Conservation (phyloP, 2,797 vertebrate species). For the Poeciliopsis presidionis region DNA sequence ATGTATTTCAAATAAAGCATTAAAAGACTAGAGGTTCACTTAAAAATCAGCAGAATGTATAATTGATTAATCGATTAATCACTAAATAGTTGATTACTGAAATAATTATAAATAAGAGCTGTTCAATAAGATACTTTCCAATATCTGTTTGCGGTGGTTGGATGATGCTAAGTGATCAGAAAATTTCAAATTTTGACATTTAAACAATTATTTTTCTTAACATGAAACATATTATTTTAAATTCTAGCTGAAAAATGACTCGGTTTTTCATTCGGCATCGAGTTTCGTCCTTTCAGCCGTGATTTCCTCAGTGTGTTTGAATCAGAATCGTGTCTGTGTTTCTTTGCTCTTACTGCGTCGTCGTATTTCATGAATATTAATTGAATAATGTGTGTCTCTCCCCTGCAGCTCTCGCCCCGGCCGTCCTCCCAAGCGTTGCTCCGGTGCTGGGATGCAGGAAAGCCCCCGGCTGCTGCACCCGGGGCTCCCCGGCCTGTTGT, state of each 20-base stretch:
- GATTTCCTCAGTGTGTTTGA: not conserved
- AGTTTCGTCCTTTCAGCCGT: not conserved
- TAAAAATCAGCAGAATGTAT: no score
- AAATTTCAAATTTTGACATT: not conserved
- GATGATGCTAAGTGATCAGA: not conserved
- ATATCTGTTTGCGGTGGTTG: not conserved
- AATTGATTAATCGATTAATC: no score
- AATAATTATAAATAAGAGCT: no score
- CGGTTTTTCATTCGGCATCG: not conserved
- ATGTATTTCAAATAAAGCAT: no score
- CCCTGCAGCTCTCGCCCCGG: slow-evolving; percentile 90
- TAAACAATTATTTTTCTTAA: not conserved
- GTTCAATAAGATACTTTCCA: not conserved
- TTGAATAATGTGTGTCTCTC: slow-evolving; percentile 9
- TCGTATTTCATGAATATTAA: slow-evolving; percentile 5
- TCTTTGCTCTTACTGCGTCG: slow-evolving; percentile 5
- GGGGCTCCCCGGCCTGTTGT: slow-evolving; percentile 89
- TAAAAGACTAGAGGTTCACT: no score
- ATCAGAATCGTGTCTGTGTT: slow-evolving; percentile 5
- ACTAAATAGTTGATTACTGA: no score
- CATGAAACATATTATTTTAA: not conserved
- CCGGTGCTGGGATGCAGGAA: slow-evolving; percentile 89
- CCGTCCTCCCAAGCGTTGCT: slow-evolving; percentile 91
- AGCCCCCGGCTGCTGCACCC: slow-evolving; percentile 89
- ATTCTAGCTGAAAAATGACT: not conserved